Evolutionary conservation across 2,113 vertebrate genomes (phyloP).

Genomic region (Myotis brandtii): DNA sequence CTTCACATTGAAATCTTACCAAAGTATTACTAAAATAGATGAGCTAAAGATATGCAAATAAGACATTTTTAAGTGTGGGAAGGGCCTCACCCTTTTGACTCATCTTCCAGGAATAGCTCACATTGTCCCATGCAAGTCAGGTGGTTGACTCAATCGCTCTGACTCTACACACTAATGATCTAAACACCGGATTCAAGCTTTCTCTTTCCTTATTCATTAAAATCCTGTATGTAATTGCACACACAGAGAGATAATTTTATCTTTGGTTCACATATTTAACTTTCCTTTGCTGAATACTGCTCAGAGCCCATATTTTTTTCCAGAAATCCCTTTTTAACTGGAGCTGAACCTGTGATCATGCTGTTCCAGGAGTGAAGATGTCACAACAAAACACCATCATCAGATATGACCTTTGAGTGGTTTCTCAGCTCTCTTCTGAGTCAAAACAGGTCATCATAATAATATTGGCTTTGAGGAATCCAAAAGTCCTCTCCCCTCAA

Average conservation of each 20-base stretch:
- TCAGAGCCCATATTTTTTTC: background rate
- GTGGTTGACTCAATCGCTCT: background rate
- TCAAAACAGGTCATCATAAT: background rate
- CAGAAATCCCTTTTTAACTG: background rate
- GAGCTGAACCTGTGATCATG: background rate
- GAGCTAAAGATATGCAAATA: background rate
- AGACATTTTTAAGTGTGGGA: background rate
- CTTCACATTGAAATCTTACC: background rate
- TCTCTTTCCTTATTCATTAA: constrained; percentile 8
- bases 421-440: background rate
- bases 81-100: background rate
- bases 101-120: background rate
- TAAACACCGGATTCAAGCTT: background rate
- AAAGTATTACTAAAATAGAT: background rate
- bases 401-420: background rate
- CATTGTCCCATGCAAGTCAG: background rate
- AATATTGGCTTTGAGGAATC: background rate
- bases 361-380: background rate
- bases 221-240: background rate
- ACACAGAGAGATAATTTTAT: background rate
- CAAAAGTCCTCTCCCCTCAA: background rate
- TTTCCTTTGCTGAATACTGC: background rate
- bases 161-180: background rate
- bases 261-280: background rate
- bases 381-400: background rate